Conservation (phyloP, 2,888 invertebrate species). For the Nephrotoma guestfalica region DNA sequence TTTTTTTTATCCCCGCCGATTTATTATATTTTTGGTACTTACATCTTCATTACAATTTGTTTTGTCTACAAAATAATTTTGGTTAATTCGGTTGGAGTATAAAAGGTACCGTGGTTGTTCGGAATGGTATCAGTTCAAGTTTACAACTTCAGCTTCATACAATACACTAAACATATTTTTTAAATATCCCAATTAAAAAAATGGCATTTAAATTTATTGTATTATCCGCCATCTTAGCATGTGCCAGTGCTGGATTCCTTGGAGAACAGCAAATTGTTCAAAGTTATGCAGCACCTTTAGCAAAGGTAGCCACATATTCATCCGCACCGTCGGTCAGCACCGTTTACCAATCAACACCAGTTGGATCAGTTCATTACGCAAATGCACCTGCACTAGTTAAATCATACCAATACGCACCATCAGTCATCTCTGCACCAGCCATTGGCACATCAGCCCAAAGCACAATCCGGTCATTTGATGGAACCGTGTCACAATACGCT, state of each 20-base stretch:
- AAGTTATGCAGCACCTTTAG: constrained; percentile 15
- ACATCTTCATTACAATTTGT: neutral
- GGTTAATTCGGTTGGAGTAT: neutral
- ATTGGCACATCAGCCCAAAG: constrained; percentile 38
- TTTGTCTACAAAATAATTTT: neutral
- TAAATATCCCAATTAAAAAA: constrained; percentile 11
- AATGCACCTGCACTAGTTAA: constrained; percentile 18
- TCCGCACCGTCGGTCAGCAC: constrained; percentile 23
- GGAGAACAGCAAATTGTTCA: constrained; percentile 22
- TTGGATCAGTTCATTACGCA: constrained; percentile 16
- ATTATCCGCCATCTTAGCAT: constrained; percentile 42
- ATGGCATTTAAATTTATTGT: constrained; percentile 36
- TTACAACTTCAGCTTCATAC: neutral
- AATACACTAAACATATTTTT: neutral
- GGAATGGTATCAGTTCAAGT: neutral
- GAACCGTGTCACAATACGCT: constrained; percentile 40
- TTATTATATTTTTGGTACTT: neutral
- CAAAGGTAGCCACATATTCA: constrained; percentile 30
- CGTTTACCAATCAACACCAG: constrained; percentile 15
- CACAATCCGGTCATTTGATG: constrained; percentile 40
- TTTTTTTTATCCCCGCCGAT: neutral
- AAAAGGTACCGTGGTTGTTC: neutral
- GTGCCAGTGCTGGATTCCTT: constrained; percentile 44
- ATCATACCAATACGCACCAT: constrained; percentile 17
- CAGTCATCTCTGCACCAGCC: constrained; percentile 20